Evolutionary conservation across 1,140 invertebrate genomes (phyloP).

Genomic region (Hyles euphorbiae): DNA sequence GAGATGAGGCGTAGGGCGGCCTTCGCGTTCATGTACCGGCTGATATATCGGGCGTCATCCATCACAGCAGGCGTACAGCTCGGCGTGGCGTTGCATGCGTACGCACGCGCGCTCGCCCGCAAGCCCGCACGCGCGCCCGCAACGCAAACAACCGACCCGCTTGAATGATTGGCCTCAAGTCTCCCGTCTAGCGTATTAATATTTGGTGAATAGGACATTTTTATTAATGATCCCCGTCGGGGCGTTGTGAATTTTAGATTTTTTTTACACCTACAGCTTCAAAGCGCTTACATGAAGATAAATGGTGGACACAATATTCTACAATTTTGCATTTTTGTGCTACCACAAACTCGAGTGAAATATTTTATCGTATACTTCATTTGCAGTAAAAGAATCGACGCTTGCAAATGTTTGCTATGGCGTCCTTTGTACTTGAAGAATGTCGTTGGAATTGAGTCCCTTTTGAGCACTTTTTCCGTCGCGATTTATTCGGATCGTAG

Average conservation of each 20-base stretch:
- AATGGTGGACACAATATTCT: no score
- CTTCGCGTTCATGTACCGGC: slow-evolving; percentile 20
- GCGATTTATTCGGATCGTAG: no score
- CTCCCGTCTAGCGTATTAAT: slow-evolving; percentile 11
- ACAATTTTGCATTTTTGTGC: no score
- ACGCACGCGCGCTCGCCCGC: slow-evolving; percentile 28
- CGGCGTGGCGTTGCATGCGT: slow-evolving; percentile 35
- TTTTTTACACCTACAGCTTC: no score
- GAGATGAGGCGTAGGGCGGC: slow-evolving; percentile 29
- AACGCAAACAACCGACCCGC: slow-evolving; percentile 25
- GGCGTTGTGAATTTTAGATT: neutral
- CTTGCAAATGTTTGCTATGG: no score
- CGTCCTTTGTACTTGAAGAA: no score
- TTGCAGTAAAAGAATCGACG: no score
- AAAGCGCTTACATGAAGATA: no score
- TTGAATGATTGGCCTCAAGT: slow-evolving; percentile 26
- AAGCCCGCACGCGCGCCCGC: slow-evolving; percentile 11
- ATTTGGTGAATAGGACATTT: slow-evolving; percentile 8
- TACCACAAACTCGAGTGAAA: no score
- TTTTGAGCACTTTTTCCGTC: no score
- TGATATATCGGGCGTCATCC: slow-evolving; percentile 43
- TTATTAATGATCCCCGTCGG: slow-evolving; percentile 16
- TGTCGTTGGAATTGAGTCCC: no score
- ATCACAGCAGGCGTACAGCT: slow-evolving; percentile 30
- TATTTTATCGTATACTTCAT: no score